Conservation (phyloP, 37 sponge, comb jelly and placozoan genomes). For the Eunapius fragilis region DNA sequence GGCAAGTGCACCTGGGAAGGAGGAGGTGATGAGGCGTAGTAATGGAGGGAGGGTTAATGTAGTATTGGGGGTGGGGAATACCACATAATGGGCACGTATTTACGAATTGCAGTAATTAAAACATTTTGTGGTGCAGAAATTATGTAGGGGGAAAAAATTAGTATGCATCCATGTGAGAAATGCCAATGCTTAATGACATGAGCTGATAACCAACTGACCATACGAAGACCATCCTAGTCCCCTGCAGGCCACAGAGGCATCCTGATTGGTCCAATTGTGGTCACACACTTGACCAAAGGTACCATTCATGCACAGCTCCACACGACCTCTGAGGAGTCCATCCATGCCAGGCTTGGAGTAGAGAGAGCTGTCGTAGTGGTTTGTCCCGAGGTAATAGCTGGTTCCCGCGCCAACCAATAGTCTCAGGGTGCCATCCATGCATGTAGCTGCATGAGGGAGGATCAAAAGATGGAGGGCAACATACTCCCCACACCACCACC, state of each 20-base stretch:
- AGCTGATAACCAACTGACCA: slow-evolving; percentile 16
- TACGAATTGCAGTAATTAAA: too few species aligned
- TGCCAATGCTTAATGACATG: too few species aligned
- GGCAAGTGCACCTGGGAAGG: background rate
- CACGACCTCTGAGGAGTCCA: slow-evolving; percentile 41
- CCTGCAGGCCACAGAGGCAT: slow-evolving; percentile 53
- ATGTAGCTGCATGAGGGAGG: background rate
- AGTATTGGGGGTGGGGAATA: too few species aligned
- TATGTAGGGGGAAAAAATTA: background rate
- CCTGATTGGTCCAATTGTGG: slow-evolving; percentile 27
- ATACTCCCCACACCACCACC: background rate
- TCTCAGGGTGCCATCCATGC: slow-evolving; percentile 32
- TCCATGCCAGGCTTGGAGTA: slow-evolving; percentile 27
- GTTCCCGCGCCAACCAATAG: background rate
- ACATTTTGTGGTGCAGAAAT: too few species aligned
- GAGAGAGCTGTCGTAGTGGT: slow-evolving; percentile 5
- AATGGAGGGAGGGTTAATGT: background rate
- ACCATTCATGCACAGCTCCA: slow-evolving; percentile 48
- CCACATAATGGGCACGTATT: too few species aligned
- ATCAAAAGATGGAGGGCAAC: background rate
- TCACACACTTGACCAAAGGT: slow-evolving; percentile 49
- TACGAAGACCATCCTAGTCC: slow-evolving; percentile 25
- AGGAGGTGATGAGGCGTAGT: background rate
- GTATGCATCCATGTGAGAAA: background rate
- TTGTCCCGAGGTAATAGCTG: slow-evolving; percentile 12